phyloP scores from a whole-genome alignment of 2,888 invertebrate species.

The Scaptomyza tumidula region DNA sequence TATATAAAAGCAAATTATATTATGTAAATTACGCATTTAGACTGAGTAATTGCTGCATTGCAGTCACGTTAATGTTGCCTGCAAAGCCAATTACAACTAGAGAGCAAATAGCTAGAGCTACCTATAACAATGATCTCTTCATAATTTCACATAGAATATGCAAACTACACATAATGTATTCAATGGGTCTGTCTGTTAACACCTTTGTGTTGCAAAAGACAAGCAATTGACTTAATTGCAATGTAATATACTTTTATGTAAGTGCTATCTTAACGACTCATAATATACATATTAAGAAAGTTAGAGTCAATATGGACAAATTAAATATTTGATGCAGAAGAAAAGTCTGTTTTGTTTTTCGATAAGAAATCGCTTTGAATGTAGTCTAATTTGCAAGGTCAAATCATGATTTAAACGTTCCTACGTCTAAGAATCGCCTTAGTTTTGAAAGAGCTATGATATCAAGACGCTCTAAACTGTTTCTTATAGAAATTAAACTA shows the following conservation, averaged over 20 bases:
- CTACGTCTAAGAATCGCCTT: too few species aligned
- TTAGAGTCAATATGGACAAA: neutral
- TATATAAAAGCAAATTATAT: slow-evolving; percentile 48
- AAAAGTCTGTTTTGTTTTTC: too few species aligned
- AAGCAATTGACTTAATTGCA: slow-evolving; percentile 13
- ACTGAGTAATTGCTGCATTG: slow-evolving; percentile 62
- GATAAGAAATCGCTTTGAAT: too few species aligned
- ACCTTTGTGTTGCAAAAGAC: slow-evolving; percentile 12
- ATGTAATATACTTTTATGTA: slow-evolving; percentile 4
- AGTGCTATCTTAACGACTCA: slow-evolving; percentile 17
- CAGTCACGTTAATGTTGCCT: slow-evolving; percentile 37
- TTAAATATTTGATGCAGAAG: neutral
- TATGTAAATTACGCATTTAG: slow-evolving; percentile 72
- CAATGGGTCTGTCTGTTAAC: slow-evolving; percentile 3
- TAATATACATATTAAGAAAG: slow-evolving; percentile 8
- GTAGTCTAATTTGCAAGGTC: too few species aligned
- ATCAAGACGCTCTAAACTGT: neutral
- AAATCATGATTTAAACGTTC: too few species aligned
- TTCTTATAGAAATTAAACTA: neutral
- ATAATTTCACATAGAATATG: slow-evolving; percentile 14
- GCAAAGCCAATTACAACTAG: slow-evolving; percentile 31
- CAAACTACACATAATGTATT: neutral
- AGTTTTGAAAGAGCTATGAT: neutral
- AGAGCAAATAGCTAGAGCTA: too few species aligned
- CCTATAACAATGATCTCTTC: slow-evolving; percentile 18